These are phyloP conservation scores for Promerops cafer DNA, from an alignment of 2,113 vertebrate species.

Conservation along the genomic window DNA sequence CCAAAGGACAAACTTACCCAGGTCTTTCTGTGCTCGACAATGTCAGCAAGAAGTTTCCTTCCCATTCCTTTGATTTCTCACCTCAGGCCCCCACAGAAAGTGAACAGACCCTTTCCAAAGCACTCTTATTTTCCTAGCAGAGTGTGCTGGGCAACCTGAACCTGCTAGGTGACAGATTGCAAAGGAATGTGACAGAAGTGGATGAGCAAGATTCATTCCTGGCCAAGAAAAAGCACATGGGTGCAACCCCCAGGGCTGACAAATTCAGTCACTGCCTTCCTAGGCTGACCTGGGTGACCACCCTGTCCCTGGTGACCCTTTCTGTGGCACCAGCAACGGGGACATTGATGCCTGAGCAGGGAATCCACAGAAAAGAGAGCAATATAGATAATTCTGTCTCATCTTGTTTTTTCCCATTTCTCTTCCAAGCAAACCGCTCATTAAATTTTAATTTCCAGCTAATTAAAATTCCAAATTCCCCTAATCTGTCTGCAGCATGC, in stretches of 20 bases:
- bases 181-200: neutral
- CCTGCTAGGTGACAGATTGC: neutral
- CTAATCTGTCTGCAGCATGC: constrained; percentile 29
- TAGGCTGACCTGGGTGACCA: neutral
- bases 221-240: neutral
- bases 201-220: neutral
- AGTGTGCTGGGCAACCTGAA: neutral
- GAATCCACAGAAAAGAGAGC: neutral
- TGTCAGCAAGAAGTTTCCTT: neutral
- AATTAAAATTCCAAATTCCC: constrained; percentile 40
- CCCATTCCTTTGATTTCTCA: neutral
- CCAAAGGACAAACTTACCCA: neutral
- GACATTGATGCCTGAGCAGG: neutral
- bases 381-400: neutral
- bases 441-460: constrained; percentile 56
- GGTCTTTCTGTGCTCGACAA: neutral
- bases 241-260: neutral
- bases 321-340: neutral
- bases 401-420: neutral
- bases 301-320: neutral
- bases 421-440: neutral
- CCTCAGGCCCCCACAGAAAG: neutral
- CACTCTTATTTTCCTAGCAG: neutral
- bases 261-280: neutral
- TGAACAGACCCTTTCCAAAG: neutral